Evolutionary conservation across 2,888 invertebrate species (phyloP), one percentile per base, ranked within the genome.

Genomic region (Stegana nigrithorax): DNA sequence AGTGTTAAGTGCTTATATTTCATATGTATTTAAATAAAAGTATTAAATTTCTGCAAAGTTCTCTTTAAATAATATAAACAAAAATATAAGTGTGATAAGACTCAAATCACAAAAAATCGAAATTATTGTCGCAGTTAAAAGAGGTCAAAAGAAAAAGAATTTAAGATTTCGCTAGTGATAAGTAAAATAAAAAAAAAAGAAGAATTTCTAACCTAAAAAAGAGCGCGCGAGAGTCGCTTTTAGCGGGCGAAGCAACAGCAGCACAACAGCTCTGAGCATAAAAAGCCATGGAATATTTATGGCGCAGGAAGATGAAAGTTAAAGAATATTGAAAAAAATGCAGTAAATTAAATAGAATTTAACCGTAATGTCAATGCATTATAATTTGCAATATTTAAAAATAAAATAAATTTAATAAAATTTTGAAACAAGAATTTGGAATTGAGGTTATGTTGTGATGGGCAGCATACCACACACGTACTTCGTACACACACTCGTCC

Each of bases 361-460:
- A n/a, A n/a, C n/a, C n/a, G n/a, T n/a, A n/a, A n/a, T n/a, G n/a
- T 39, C 7, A 39, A 8, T 39, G 6, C 14, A 8, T 36, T 36
- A n/a, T n/a, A n/a, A n/a, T n/a, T n/a, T n/a, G n/a, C n/a, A n/a
- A n/a, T n/a, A n/a, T n/a, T n/a, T n/a, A n/a, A n/a, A n/a, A n/a
- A n/a, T 36, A 36, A 8, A 36, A 39, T 14, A 5, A 39, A n/a
- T n/a, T 8, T n/a, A n/a, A 6, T 39, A 39, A 39, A 39, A 39
- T 29, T n/a, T n/a, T n/a, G n/a, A n/a, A n/a, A n/a, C n/a, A n/a
- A n/a, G n/a, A n/a, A n/a, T 39, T 39, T 4, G 25, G n/a, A 26
- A 50, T 7, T 53, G 10, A 53, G 53, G 53, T 53, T 53, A 53
- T 21, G 53, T 51, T 51, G 26, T n/a, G 51, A 17, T 27, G 27